Evolutionary conservation across 2,113 vertebrate species (phyloP).

Genomic region (Halcyon senegalensis): DNA sequence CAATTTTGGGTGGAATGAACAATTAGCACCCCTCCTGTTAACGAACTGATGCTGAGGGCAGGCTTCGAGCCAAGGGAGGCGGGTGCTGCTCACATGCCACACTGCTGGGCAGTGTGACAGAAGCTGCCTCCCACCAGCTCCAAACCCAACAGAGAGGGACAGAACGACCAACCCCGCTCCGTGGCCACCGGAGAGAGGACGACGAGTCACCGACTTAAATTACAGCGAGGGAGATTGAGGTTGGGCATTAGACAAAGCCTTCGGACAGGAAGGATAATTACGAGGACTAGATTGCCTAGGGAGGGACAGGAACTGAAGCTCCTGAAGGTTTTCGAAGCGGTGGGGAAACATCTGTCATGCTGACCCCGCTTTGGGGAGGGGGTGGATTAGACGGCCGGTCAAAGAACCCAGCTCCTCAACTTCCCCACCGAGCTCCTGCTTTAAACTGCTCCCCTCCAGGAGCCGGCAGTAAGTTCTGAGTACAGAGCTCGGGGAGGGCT

Average conservation of each 20-base stretch:
- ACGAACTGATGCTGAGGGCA: not conserved
- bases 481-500: fast-evolving
- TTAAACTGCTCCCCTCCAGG: not conserved
- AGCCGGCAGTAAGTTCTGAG: not conserved
- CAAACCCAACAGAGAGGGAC: not conserved
- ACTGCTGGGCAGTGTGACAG: not conserved
- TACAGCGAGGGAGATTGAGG: not conserved
- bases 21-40: not conserved
- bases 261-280: conserved; percentile 33
- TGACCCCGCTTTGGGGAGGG: not conserved
- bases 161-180: fast-evolving
- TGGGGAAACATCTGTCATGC: not conserved
- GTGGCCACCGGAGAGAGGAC: fast-evolving
- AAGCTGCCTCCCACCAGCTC: not conserved
- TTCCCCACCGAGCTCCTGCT: not conserved
- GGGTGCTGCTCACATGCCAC: not conserved
- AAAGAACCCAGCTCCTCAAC: not conserved
- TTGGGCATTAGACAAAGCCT: conserved; percentile 39
- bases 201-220: not conserved
- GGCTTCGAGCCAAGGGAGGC: fast-evolving
- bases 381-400: not conserved
- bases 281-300: not conserved
- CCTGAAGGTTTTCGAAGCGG: not conserved
- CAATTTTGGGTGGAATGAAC: not conserved
- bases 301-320: not conserved